A percentile compares a stretch with the other conserved stretches of the same genome.
These are phyloP conservation scores for Sesamia nonagrioides DNA, from an alignment of 1,140 invertebrate species.

Conservation along the genomic window DNA sequence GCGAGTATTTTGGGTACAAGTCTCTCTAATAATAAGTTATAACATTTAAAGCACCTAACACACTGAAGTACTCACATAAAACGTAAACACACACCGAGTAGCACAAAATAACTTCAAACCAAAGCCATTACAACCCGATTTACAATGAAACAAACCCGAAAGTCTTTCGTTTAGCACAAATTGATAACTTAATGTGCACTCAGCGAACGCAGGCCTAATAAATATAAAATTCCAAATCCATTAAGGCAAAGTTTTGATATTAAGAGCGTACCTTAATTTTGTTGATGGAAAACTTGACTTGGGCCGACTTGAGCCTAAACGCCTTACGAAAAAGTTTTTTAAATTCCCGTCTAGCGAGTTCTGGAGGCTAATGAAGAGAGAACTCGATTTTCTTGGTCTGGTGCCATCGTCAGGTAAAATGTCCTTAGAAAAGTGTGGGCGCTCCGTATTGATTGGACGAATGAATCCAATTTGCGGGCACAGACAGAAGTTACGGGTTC, in stretches of 20 bases:
- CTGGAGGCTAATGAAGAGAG: slow-evolving; percentile 73
- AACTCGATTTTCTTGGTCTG: slow-evolving; percentile 53
- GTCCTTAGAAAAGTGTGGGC: slow-evolving; percentile 29
- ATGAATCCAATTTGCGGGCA: slow-evolving; percentile 63
- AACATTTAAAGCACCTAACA: not conserved
- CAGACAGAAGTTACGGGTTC: slow-evolving; percentile 46
- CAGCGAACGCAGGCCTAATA: slow-evolving; percentile 58
- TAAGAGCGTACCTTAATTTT: slow-evolving; percentile 82
- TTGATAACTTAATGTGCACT: slow-evolving; percentile 39
- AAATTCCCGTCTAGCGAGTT: slow-evolving; percentile 59
- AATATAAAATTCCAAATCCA: slow-evolving; percentile 84
- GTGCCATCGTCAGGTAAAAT: slow-evolving; percentile 40
- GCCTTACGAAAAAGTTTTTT: slow-evolving; percentile 77
- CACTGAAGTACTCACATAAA: not conserved
- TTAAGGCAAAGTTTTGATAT: slow-evolving; percentile 81
- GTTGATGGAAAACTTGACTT: slow-evolving; percentile 82
- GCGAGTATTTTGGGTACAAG: no score
- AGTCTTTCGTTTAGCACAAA: slow-evolving; percentile 40
- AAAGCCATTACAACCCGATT: slow-evolving; percentile 21
- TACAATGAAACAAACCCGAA: slow-evolving; percentile 16
- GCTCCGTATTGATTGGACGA: slow-evolving; percentile 59
- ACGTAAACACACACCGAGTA: not conserved
- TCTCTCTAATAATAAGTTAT: no score
- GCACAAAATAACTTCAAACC: slow-evolving; percentile 1
- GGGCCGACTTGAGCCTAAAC: slow-evolving; percentile 69